Conservation (phyloP, 2,888 invertebrate genomes). For the Hirtodrosophila histrioides region DNA sequence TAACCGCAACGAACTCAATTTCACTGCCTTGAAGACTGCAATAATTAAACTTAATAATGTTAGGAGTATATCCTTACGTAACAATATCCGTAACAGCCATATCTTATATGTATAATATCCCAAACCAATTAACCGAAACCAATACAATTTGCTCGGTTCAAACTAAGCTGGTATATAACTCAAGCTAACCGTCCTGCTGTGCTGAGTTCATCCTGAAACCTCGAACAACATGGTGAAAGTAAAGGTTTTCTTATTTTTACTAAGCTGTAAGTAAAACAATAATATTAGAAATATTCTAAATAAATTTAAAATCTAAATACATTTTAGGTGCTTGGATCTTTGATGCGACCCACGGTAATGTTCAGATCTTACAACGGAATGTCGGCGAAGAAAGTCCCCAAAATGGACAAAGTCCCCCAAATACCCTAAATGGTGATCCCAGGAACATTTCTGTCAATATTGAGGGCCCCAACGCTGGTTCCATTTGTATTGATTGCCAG, state of each 20-base stretch:
- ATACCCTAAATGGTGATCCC: background rate
- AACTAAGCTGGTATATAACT: background rate
- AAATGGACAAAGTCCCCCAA: too few relatives aligned
- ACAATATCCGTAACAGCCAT: too few relatives aligned
- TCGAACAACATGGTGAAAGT: constrained; percentile 4
- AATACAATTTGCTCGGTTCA: too few relatives aligned
- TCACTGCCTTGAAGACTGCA: too few relatives aligned
- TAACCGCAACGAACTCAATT: too few relatives aligned
- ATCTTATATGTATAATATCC: too few relatives aligned
- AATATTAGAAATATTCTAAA: background rate
- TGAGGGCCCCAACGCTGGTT: constrained; percentile 4
- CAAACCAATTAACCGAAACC: too few relatives aligned
- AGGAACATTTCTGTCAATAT: constrained; percentile 14
- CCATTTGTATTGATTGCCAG: constrained; percentile 36
- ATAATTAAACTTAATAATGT: too few relatives aligned
- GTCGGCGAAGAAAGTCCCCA: too few relatives aligned
- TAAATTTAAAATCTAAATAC: background rate
- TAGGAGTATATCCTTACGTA: too few relatives aligned
- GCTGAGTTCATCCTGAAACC: constrained; percentile 1
- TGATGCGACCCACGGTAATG: background rate
- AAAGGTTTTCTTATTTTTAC: background rate
- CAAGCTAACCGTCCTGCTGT: too few relatives aligned
- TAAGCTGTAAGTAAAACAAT: constrained; percentile 10
- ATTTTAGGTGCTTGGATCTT: background rate
- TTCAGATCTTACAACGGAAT: constrained; percentile 2